These are phyloP conservation scores for Syrphus vitripennis DNA, from an alignment of 2,888 invertebrate genomes.

Conservation along the genomic window DNA sequence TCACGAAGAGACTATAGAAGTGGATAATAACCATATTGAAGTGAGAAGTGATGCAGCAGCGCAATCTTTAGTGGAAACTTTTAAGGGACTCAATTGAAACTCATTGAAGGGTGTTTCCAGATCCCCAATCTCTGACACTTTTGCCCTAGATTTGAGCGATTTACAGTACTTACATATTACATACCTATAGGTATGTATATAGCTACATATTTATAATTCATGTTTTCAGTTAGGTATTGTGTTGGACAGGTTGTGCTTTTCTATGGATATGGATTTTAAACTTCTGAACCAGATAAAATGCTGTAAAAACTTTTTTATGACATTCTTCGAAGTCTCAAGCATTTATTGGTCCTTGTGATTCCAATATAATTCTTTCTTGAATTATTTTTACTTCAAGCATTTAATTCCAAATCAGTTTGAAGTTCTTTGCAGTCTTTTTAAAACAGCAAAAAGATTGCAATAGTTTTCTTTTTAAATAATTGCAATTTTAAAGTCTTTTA, in stretches of 20 bases:
- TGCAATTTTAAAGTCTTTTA: too few relatives aligned
- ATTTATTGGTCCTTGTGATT: too few relatives aligned
- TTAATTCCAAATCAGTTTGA: too few relatives aligned
- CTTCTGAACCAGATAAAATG: conserved; percentile 66
- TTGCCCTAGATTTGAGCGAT: neutral
- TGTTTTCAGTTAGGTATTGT: neutral
- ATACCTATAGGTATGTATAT: too few relatives aligned
- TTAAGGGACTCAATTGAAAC: conserved; percentile 63
- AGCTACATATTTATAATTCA: neutral
- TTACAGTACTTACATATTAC: too few relatives aligned
- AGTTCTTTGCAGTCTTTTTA: too few relatives aligned
- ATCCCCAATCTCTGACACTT: conserved; percentile 27
- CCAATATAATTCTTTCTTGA: too few relatives aligned
- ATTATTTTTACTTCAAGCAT: neutral
- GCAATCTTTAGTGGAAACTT: conserved; percentile 47
- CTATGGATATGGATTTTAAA: conserved; percentile 30
- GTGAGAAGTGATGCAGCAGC: conserved; percentile 55
- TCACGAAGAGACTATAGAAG: conserved; percentile 54
- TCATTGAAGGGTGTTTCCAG: conserved; percentile 64
- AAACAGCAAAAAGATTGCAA: too few relatives aligned
- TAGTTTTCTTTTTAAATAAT: too few relatives aligned
- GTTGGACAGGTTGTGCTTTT: neutral
- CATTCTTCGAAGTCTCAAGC: too few relatives aligned
- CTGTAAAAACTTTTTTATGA: conserved; percentile 66
- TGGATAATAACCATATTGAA: conserved; percentile 66